A percentile compares a stretch with the other conserved stretches of the same genome.
phyloP scores from a whole-genome alignment of 2,797 vertebrate genomes.

The Lacerta agilis region DNA sequence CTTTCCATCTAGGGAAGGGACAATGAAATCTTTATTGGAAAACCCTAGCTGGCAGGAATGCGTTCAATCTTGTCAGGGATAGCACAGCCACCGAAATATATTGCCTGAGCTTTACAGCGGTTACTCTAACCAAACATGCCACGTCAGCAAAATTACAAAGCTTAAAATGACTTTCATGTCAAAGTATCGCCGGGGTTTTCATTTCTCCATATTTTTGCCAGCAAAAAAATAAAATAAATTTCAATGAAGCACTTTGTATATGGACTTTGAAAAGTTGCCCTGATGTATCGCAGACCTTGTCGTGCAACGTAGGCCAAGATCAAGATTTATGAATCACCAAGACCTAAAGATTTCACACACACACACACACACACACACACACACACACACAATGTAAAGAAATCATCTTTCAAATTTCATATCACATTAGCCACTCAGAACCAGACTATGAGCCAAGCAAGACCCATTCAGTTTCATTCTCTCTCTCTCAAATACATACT shows the following conservation, averaged over 20 bases:
- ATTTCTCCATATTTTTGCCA: conserved; percentile 24
- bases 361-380: neutral
- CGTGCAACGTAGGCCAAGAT: neutral
- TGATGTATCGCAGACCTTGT: neutral
- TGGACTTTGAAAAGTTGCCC: conserved; percentile 7
- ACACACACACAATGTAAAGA: neutral
- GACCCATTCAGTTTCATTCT: neutral
- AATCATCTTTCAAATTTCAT: neutral
- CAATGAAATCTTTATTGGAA: conserved; percentile 76
- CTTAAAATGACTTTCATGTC: conserved; percentile 56
- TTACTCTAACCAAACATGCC: conserved; percentile 52
- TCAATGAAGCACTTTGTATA: conserved; percentile 20
- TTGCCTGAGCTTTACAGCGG: conserved; percentile 54
- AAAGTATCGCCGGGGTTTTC: conserved; percentile 50
- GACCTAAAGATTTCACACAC: neutral
- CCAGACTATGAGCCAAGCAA: neutral
- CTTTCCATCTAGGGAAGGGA: conserved; percentile 64
- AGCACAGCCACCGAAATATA: conserved; percentile 66
- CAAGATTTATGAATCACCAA: neutral
- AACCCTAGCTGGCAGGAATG: conserved; percentile 68
- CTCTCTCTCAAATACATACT: neutral
- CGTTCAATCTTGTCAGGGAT: conserved; percentile 74
- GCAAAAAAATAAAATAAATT: neutral
- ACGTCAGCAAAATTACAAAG: conserved; percentile 60
- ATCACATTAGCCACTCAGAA: neutral